Evolutionary conservation across 92 coral and sea anemone genomes (phyloP).

Genomic region (Porites cylindrica): DNA sequence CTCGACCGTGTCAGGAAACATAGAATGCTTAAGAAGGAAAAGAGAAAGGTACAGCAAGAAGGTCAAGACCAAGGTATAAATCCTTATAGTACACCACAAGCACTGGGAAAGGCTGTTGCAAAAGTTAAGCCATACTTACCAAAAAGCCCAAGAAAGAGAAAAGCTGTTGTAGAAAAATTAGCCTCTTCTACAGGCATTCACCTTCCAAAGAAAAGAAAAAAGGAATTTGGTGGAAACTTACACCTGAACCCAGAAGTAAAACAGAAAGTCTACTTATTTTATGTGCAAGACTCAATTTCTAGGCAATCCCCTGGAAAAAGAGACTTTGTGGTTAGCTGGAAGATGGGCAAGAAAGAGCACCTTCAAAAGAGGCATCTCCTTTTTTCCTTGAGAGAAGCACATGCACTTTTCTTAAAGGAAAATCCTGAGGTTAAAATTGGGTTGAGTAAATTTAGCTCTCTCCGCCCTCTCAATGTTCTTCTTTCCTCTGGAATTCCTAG

Average conservation of each 20-base stretch:
- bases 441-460: constrained; percentile 56
- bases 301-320: constrained; percentile 62
- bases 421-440: constrained; percentile 52
- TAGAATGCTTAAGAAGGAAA: no score
- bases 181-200: constrained; percentile 51
- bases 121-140: constrained; percentile 73
- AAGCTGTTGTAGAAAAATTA: constrained; percentile 17
- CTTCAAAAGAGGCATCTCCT: constrained; percentile 64
- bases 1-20: no score
- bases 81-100: constrained; percentile 61
- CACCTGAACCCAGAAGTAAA: constrained; percentile 15
- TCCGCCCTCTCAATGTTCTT: constrained; percentile 55
- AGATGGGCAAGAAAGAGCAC: constrained; percentile 57
- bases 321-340: constrained; percentile 56
- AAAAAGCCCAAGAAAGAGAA: constrained; percentile 68
- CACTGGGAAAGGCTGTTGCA: constrained; percentile 66
- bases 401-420: constrained; percentile 61
- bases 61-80: no score
- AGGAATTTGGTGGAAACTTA: background rate
- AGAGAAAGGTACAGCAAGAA: no score
- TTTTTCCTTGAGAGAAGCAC: constrained; percentile 65
- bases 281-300: constrained; percentile 50
- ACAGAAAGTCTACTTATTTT: constrained; percentile 55
- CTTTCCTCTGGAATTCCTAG: constrained; percentile 56
- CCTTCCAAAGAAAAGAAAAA: constrained; percentile 30